phyloP scores from a whole-genome alignment of 2,797 vertebrate genomes.

The Manis javanica region DNA sequence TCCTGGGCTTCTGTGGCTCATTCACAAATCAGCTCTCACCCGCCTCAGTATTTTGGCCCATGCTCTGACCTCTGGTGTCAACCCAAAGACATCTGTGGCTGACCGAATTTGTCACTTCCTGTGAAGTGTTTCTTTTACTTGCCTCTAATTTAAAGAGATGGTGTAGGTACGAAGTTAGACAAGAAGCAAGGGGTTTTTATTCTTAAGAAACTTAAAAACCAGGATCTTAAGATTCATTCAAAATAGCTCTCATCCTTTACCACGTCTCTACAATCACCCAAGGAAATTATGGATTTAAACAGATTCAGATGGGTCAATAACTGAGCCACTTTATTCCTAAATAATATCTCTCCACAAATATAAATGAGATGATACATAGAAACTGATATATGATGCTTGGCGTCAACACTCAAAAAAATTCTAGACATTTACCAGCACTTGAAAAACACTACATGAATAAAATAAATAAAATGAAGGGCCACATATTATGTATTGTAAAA shows the following conservation, averaged over 20 bases:
- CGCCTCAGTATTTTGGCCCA: not conserved
- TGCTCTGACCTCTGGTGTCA: not conserved
- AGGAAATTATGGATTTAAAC: not conserved
- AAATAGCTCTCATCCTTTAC: not conserved
- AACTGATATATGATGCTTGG: not conserved
- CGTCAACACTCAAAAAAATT: not conserved
- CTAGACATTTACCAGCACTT: not conserved
- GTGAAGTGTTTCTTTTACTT: not conserved
- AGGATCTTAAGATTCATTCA: not conserved
- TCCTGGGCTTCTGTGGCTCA: not conserved
- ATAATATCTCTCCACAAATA: not conserved
- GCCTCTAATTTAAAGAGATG: not conserved
- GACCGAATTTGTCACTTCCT: fast-evolving
- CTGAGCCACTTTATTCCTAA: not conserved
- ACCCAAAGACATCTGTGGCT: not conserved
- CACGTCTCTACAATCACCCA: not conserved
- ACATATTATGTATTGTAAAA: not conserved
- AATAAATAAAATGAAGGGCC: not conserved
- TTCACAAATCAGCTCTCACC: not conserved
- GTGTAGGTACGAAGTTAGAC: not conserved
- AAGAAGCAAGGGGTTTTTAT: not conserved
- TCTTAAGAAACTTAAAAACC: not conserved
- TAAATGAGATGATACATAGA: not conserved
- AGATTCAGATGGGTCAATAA: not conserved
- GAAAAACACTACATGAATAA: not conserved